Evolutionary conservation across 2,888 invertebrate species (phyloP).

Genomic region (Drosophila neotestacea): DNA sequence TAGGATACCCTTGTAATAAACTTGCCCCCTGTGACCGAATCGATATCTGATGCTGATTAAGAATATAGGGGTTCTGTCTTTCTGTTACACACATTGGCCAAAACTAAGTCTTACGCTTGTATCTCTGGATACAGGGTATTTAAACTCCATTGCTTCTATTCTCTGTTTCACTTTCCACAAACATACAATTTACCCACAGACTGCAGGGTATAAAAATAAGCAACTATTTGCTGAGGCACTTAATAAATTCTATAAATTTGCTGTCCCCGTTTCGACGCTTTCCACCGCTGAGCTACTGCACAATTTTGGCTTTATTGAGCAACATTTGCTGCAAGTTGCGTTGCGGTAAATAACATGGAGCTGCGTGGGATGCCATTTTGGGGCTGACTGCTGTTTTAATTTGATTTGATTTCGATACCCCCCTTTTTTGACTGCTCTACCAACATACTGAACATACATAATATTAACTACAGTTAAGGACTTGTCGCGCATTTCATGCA

Average conservation of each 20-base stretch:
- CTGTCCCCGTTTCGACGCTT: neutral
- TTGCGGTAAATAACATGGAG: neutral
- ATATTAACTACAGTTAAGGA: slow-evolving; percentile 64
- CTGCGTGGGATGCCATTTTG: slow-evolving; percentile 72
- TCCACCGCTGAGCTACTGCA: neutral
- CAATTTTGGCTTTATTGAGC: slow-evolving; percentile 46
- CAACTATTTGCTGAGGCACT: slow-evolving; percentile 8
- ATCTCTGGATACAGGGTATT: no score
- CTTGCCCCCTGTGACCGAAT: no score
- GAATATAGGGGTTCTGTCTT: no score
- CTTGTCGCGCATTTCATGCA: slow-evolving; percentile 66
- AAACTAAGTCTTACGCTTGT: no score
- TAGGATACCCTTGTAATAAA: no score
- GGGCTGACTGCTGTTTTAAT: slow-evolving; percentile 31
- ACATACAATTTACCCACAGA: no score
- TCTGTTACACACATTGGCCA: no score
- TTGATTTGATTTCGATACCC: slow-evolving; percentile 37
- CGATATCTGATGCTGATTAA: no score
- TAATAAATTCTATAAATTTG: slow-evolving; percentile 20
- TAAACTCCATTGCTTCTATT: no score
- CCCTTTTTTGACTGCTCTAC: neutral
- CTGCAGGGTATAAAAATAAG: neutral
- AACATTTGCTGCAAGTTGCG: slow-evolving; percentile 25
- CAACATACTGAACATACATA: slow-evolving; percentile 19
- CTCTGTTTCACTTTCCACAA: no score